phyloP scores from a whole-genome alignment of 2,888 invertebrate species.

The Sphinx pinastri region DNA sequence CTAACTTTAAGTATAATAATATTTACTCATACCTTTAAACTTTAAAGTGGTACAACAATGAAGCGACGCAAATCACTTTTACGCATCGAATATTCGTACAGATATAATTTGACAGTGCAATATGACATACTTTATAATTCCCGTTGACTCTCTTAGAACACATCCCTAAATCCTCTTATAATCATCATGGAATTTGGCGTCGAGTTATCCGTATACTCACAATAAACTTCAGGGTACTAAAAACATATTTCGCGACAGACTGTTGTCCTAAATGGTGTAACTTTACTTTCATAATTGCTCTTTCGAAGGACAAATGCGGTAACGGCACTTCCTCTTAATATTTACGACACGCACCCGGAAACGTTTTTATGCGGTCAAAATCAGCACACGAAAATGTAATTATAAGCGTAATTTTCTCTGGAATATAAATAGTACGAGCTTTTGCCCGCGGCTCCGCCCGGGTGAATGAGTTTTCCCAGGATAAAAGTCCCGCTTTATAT shows the following conservation, averaged over 20 bases:
- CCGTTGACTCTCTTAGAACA: not conserved
- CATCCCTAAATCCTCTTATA: not conserved
- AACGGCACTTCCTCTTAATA: slow-evolving; percentile 53
- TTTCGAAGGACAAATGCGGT: slow-evolving; percentile 55
- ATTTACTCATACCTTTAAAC: not conserved
- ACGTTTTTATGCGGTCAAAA: slow-evolving; percentile 15
- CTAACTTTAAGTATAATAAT: not conserved
- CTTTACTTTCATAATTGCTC: slow-evolving; percentile 66
- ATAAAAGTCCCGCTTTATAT: no score
- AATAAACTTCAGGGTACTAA: slow-evolving; percentile 35
- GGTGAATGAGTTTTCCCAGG: no score
- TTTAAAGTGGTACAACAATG: no score
- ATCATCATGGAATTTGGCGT: not conserved
- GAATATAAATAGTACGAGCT: no score
- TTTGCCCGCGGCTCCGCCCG: no score
- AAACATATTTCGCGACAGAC: slow-evolving; percentile 54
- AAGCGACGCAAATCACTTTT: no score
- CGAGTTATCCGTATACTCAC: slow-evolving; percentile 28
- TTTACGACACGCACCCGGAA: slow-evolving; percentile 47
- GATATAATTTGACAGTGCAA: not conserved
- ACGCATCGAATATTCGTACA: no score
- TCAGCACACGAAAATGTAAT: not conserved
- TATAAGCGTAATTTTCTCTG: not conserved
- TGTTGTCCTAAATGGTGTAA: slow-evolving; percentile 57
- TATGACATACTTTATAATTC: not conserved